Percentiles rank a stretch among this genome's conserved stretches.
Evolutionary conservation across 1,140 invertebrate genomes (phyloP).

Genomic region (Kradibia gibbosae): DNA sequence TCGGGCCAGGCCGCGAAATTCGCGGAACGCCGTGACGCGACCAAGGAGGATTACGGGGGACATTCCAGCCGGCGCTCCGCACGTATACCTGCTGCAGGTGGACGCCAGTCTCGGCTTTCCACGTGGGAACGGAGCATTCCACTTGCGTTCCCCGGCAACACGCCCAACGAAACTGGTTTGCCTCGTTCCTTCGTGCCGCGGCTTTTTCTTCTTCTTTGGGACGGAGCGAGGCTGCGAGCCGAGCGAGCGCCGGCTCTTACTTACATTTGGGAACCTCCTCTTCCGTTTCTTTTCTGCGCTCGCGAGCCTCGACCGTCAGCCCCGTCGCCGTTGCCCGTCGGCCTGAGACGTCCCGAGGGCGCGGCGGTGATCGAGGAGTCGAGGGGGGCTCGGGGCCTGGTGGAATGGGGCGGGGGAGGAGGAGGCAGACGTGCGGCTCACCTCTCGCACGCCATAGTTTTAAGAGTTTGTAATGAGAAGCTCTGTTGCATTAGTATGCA

Average conservation of each 20-base stretch:
- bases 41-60: slow-evolving; percentile 23
- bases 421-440: neutral
- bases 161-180: slow-evolving; percentile 51
- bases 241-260: neutral
- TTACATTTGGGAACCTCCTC: slow-evolving; percentile 22
- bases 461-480: slow-evolving; percentile 63
- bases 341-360: neutral
- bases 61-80: slow-evolving; percentile 28
- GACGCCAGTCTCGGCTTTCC: slow-evolving; percentile 41
- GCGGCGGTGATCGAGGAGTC: neutral
- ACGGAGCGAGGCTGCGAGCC: neutral
- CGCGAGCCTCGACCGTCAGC: neutral
- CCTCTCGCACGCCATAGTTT: slow-evolving; percentile 51
- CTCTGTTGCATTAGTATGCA: slow-evolving; percentile 54
- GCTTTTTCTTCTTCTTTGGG: slow-evolving; percentile 37
- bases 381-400: neutral
- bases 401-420: neutral
- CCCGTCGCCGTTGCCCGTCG: neutral
- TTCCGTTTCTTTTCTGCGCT: slow-evolving; percentile 36
- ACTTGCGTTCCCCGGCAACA: slow-evolving; percentile 40
- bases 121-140: slow-evolving; percentile 51
- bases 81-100: slow-evolving; percentile 42
- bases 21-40: slow-evolving; percentile 37
- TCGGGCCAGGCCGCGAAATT: slow-evolving; percentile 38
- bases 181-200: slow-evolving; percentile 19